Evolutionary conservation across 2,888 invertebrate species (phyloP), one percentile per base, ranked within the genome.

Genomic region (Synanthedon formicaeformis): DNA sequence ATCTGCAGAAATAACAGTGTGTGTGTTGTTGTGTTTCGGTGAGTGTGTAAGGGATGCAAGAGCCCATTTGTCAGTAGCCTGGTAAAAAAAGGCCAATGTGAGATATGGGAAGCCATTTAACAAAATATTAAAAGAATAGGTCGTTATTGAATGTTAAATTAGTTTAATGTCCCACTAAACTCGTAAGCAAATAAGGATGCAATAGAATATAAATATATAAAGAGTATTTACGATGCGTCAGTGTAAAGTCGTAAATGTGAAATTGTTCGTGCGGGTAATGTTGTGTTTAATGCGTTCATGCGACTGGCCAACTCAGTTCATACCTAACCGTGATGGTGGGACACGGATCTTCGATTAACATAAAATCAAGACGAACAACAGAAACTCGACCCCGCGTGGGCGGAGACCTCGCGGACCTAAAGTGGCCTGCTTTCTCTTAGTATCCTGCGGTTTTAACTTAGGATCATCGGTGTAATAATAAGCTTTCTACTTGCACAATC

Each of bases 311-410:
- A 49, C 16, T 72, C 69, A 70, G 73, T 68, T 34, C 71, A 75
- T 71, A 71, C 74, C 71, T 66, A 73, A 71, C 72, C 71, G 71
- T 63, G 64, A 58, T 69, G 65, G 49, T 69, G 67, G 74, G 80
- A 87, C 87, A 87, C 70, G 86, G 78, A 73, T 86, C 81, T 87
- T 87, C 87, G 87, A 87, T 87, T 86, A 87, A 82, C 87, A 87
- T 87, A 86, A 87, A 85, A 79, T 81, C 71, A 75, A 80, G 68
- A 62, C 72, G 69, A 66, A 49, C 53, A 48, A 34, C 34, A 34
- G 34, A 34, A 34, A 52, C 53, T 13, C 65, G 67, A 66, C 64
- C 64, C 66, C 60, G 82, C 82, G 86, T 86, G 83, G 87, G 87
- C 81, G 84, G 74, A 64, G 59, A 60, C 63, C 67, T 62, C 62